These are phyloP conservation scores for Perca fluviatilis DNA, from an alignment of 2,113 vertebrate species.

Conservation along the genomic window DNA sequence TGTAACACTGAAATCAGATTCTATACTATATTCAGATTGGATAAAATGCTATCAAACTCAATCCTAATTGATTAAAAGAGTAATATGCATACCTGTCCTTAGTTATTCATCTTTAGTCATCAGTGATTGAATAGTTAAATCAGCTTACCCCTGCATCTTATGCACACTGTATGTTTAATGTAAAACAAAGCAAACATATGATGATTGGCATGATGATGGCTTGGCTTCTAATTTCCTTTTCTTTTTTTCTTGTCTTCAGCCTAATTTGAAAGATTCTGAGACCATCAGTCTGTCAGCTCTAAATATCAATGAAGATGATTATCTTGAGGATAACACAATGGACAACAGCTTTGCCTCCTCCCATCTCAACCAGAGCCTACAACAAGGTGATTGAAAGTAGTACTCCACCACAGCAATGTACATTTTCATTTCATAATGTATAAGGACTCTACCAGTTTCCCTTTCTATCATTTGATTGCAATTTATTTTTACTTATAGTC, in stretches of 20 bases:
- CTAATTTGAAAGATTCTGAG: slow-evolving; percentile 64
- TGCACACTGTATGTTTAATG: neutral
- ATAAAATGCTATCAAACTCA: neutral
- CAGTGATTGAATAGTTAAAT: neutral
- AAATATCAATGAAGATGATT: slow-evolving; percentile 75
- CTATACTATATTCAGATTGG: neutral
- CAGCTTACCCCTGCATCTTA: neutral
- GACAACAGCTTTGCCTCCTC: slow-evolving; percentile 62
- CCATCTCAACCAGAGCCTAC: slow-evolving; percentile 30
- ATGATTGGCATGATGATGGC: neutral
- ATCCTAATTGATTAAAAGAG: neutral
- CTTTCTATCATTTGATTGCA: neutral
- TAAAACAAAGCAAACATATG: neutral
- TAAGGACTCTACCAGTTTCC: neutral
- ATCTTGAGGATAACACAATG: slow-evolving; percentile 49
- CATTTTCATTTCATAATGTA: neutral
- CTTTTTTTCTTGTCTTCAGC: slow-evolving; percentile 48
- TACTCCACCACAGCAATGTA: neutral
- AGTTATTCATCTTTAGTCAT: neutral
- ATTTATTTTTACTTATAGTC: slow-evolving; percentile 35
- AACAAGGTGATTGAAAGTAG: slow-evolving; percentile 61
- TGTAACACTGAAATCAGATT: neutral
- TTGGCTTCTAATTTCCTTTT: neutral
- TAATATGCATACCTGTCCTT: neutral
- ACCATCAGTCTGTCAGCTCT: slow-evolving; percentile 74